phyloP scores from a whole-genome alignment of 1,140 invertebrate genomes.

The Laodelphax striatellus region DNA sequence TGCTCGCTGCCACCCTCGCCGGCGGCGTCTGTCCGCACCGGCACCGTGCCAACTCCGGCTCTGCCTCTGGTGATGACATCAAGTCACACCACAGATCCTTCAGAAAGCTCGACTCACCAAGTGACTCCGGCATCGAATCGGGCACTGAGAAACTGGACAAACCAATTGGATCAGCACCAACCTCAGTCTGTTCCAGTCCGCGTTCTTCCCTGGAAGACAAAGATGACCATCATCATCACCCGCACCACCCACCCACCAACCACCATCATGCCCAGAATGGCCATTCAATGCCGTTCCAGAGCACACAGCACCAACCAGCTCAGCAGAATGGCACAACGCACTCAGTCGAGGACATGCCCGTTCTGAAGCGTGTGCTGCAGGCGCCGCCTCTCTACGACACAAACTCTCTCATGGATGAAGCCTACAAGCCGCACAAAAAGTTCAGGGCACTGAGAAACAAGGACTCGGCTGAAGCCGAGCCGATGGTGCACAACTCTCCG shows the following conservation, averaged over 20 bases:
- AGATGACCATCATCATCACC: conserved; percentile 40
- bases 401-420: conserved; percentile 83
- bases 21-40: conserved; percentile 49
- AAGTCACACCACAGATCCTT: conserved; percentile 47
- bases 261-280: background rate
- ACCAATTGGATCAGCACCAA: conserved; percentile 52
- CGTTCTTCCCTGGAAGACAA: conserved; percentile 74
- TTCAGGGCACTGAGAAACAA: conserved; percentile 71
- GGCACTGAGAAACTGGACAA: conserved; percentile 77
- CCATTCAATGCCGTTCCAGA: background rate
- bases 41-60: conserved; percentile 56
- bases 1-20: conserved; percentile 64
- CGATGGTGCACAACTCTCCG: conserved; percentile 30
- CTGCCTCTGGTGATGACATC: conserved; percentile 53
- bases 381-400: conserved; percentile 82
- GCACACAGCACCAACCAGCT: background rate
- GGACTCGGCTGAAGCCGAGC: conserved; percentile 64
- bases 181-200: conserved; percentile 73
- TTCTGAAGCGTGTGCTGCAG: conserved; percentile 80
- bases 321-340: conserved; percentile 25
- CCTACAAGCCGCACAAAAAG: conserved; percentile 90
- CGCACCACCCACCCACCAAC: conserved; percentile 16
- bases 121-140: conserved; percentile 84
- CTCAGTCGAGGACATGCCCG: conserved; percentile 81
- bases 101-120: conserved; percentile 76